Evolutionary conservation across 2,113 vertebrate genomes (phyloP).

Genomic region (Elephantulus edwardii): DNA sequence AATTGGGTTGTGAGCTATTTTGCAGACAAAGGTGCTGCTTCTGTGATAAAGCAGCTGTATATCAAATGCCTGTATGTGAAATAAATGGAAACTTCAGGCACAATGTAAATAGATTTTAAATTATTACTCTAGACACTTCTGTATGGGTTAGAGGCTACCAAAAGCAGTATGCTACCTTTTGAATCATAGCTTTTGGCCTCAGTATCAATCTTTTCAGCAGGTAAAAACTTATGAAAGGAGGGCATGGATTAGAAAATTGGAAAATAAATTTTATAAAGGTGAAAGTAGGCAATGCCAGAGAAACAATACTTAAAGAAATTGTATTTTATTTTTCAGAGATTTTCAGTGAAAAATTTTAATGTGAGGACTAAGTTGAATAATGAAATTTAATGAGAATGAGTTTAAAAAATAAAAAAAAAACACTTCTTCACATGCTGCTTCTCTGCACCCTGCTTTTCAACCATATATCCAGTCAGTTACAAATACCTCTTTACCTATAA

Average conservation of each 20-base stretch:
- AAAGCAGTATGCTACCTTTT: not conserved
- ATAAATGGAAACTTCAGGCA: conserved; percentile 45
- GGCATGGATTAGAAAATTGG: not conserved
- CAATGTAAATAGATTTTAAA: conserved; percentile 66
- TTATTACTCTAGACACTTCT: not conserved
- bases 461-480: no score
- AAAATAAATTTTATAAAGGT: not conserved
- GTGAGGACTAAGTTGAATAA: not conserved
- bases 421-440: no score
- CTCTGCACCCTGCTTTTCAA: no score
- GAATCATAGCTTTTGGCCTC: not conserved
- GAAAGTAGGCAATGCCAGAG: not conserved
- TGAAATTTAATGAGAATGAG: not conserved
- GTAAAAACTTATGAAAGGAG: not conserved
- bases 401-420: not conserved
- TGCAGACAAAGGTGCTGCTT: not conserved
- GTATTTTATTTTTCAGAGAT: not conserved
- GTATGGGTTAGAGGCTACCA: not conserved
- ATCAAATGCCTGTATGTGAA: conserved; percentile 18
- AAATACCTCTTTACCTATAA: no score
- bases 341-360: not conserved
- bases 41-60: not conserved
- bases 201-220: not conserved
- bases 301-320: not conserved
- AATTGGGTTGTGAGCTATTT: not conserved